Evolutionary conservation across 1,140 invertebrate genomes (phyloP).

Genomic region (Lasioglossum baleicum): DNA sequence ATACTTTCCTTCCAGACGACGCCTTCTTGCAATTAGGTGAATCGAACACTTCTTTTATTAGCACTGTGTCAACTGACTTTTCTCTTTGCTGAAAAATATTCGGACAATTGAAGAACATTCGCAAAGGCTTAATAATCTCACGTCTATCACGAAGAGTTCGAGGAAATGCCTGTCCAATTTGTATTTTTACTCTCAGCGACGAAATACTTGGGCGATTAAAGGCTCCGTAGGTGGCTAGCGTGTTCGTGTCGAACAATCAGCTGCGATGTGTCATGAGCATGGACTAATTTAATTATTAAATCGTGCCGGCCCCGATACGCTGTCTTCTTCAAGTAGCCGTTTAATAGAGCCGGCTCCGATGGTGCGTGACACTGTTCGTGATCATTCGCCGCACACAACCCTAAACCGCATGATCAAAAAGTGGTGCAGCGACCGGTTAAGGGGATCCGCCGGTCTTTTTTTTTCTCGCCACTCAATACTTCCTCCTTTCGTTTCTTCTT

Average conservation of each 20-base stretch:
- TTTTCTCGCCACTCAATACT: constrained; percentile 37
- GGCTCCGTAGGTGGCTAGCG: constrained; percentile 22
- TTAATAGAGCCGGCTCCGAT: constrained; percentile 26
- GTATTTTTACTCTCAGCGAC: not conserved
- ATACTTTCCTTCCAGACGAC: too few species aligned
- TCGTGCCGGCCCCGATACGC: constrained; percentile 21
- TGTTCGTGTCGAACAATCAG: constrained; percentile 31
- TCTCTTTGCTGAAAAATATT: too few species aligned
- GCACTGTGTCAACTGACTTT: too few species aligned
- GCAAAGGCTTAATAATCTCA: too few species aligned
- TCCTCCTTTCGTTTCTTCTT: constrained; percentile 5
- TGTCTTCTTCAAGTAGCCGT: constrained; percentile 7
- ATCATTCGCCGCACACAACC: constrained; percentile 14
- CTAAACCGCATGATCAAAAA: constrained; percentile 31
- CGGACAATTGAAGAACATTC: too few species aligned
- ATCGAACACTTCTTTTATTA: too few species aligned
- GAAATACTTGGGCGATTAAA: constrained; percentile 46
- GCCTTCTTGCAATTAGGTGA: too few species aligned
- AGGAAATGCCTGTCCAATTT: too few species aligned
- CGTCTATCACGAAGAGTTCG: too few species aligned
- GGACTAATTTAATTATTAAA: constrained; percentile 55
- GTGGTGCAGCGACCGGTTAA: constrained; percentile 6
- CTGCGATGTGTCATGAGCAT: not conserved
- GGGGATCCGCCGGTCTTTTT: constrained; percentile 26
- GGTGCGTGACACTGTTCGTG: constrained; percentile 1